Base-by-base conservation (phyloP, 1,140 invertebrate species). In the Phocides pigmalion region DNA sequence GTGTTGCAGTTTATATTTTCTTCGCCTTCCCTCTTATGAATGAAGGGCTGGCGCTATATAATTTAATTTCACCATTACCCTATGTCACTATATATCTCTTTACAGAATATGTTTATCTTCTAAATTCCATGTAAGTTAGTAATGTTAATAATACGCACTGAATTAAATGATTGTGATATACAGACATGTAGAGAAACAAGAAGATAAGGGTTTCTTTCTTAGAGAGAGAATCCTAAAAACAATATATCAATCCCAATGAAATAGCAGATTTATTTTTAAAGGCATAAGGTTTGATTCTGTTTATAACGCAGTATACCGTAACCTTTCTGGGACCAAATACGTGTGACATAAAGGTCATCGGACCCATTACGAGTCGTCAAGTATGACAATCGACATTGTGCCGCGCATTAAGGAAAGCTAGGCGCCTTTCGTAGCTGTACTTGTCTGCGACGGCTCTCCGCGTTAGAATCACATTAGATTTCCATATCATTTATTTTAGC, bases 291-390 rank as follows among this genome's bases (percentile, higher is more conserved):
- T 12, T 6, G 2, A 4, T 15, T 54, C 37, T 54, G n/a, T 41
- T 39, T 39, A 41, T 12, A 9, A 22, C n/a, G n/a, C 4, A n/a
- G 22, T 42, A 12, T 14, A 47, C 4, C 11, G 22, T 35, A 41
- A 54, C 17, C 51, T 39, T 54, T 54, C 32, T 53, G 51, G 12
- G 35, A 12, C 51, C 19, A 54, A 54, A 54, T 54, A 54, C 35
- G 51, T 39, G 51, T 54, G 51, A 54, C 41, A 22, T 41, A 39
- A 41, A 54, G 51, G 51, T 54, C 51, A 19, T 54, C 12, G 51
- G 19, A 41, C 51, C 39, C 51, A 54, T 54, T 54, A 54, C 35
- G 35, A 54, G 37, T 17, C 56, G 41, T 44, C 56, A 46, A 59
- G 28, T 59, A 12, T 46, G 56, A 46, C 47, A 50, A 49, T 50